Base-by-base conservation (phyloP, 2,888 invertebrate species). In the Bellardia pandia region DNA sequence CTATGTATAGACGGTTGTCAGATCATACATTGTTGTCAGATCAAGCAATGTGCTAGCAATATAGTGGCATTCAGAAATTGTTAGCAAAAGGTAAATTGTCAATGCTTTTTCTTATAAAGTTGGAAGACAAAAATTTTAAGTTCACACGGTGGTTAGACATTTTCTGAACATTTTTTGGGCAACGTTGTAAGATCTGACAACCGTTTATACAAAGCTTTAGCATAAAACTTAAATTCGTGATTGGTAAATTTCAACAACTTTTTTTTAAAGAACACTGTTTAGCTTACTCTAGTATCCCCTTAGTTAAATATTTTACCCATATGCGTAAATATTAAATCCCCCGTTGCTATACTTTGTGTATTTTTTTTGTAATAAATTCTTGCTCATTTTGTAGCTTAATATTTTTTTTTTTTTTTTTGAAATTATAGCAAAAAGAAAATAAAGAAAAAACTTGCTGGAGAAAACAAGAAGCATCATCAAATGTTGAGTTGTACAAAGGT, bases 401-500 rank as follows among this genome's bases (percentile, higher is more conserved):
- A 69, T 62, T 53, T 60, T 82, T 75, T 53, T 53, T 60, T 82
- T 75, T 53, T 30, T 71, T 33, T 64, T 2, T 30, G 8, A 48
- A 64, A 64, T 75, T 56, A 16, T 37, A n/a, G 45, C 11, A 85
- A 58, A 68, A 53, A 64, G 30, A 56, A 68, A 62, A 62, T 11
- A 64, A 60, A n/a, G 1, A 85, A 79, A 75, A 66, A 53, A 37
- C 2, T 53, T 7, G 68, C 48, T 56, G 53, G n/a, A 71, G 71
- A 78, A 45, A 69, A 51, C 16, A 51, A 72, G 42, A 69, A 80
- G 48, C 72, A 87, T 74, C 74, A 84, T 86, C 77, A 88, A 84
- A 83, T 86, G 62, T 80, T 78, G 76, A 83, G 85, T 83, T 71
- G 56, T 72, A 75, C 77, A 86, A 83, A 86, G 76, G 85, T 83